A percentile compares a stretch with the other conserved stretches of the same genome.
Evolutionary conservation across 2,113 vertebrate species (phyloP).

Genomic region (human (Homo sapiens)): DNA sequence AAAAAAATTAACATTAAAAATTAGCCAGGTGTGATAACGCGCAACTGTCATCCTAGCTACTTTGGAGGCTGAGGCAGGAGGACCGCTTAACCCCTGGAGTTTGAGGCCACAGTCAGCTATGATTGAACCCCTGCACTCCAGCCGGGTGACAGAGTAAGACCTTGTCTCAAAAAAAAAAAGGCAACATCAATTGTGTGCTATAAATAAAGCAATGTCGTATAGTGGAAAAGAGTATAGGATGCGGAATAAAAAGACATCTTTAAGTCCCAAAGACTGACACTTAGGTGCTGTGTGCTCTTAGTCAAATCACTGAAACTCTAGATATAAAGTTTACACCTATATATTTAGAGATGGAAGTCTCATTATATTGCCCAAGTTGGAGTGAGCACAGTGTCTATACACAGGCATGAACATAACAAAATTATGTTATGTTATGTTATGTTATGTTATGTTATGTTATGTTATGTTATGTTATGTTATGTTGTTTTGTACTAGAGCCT

Average conservation of each 20-base stretch:
- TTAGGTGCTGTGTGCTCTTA: background rate
- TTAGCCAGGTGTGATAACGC: too few species aligned
- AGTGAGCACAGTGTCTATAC: background rate
- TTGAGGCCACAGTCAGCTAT: too few species aligned
- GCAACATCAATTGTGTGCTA: background rate
- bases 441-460: too few species aligned
- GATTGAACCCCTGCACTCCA: too few species aligned
- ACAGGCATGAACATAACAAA: background rate
- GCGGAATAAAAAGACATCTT: background rate
- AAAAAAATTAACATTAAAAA: too few species aligned
- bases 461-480: too few species aligned
- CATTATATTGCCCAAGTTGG: background rate
- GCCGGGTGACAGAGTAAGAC: too few species aligned
- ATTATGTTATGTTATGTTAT: too few species aligned
- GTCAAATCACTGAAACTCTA: slow-evolving; percentile 15
- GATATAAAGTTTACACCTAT: background rate
- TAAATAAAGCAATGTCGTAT: background rate
- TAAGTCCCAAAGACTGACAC: background rate
- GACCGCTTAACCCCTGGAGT: too few species aligned
- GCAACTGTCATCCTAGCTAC: too few species aligned
- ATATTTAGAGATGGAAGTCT: background rate
- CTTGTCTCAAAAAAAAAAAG: background rate
- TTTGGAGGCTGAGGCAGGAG: too few species aligned
- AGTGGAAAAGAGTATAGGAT: background rate
- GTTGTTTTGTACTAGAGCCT: background rate